Evolutionary conservation across 2,113 vertebrate genomes (phyloP).

Genomic region (Sialia sialis): DNA sequence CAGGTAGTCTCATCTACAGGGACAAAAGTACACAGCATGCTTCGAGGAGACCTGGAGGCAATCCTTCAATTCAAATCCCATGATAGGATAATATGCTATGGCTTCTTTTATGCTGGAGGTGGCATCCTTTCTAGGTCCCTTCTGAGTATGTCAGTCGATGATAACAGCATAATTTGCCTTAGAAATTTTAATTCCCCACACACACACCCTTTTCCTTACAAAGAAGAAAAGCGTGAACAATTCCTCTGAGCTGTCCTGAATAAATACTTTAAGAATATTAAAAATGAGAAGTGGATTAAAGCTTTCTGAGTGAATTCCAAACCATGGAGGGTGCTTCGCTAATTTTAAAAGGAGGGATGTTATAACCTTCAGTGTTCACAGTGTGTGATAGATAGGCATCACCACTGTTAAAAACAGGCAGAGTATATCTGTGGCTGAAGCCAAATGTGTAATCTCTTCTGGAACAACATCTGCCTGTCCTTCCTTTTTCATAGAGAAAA

Average conservation of each 20-base stretch:
- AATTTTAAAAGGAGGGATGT: constrained; percentile 24
- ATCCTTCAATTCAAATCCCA: constrained; percentile 29
- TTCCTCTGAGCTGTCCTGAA: constrained; percentile 42
- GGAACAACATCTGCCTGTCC: background rate
- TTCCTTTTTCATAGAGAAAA: background rate
- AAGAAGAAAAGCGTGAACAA: constrained; percentile 39
- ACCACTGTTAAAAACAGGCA: background rate
- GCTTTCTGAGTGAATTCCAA: constrained; percentile 26
- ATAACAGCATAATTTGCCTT: constrained; percentile 65
- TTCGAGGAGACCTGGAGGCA: constrained; percentile 40
- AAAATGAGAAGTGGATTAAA: constrained; percentile 53
- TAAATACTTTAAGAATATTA: constrained; percentile 53
- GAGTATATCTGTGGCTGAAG: background rate
- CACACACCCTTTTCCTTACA: constrained; percentile 39
- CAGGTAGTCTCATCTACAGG: constrained; percentile 18
- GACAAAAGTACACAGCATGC: constrained; percentile 38
- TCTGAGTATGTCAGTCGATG: constrained; percentile 57
- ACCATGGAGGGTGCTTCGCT: background rate
- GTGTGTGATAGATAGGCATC: background rate
- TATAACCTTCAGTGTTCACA: background rate
- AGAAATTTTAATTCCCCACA: constrained; percentile 51
- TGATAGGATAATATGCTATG: constrained; percentile 54
- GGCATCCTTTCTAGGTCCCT: constrained; percentile 51
- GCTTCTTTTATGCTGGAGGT: constrained; percentile 20
- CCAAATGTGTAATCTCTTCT: background rate